Evolutionary conservation across 2,888 invertebrate genomes (phyloP).

Genomic region (Callinectes sapidus): DNA sequence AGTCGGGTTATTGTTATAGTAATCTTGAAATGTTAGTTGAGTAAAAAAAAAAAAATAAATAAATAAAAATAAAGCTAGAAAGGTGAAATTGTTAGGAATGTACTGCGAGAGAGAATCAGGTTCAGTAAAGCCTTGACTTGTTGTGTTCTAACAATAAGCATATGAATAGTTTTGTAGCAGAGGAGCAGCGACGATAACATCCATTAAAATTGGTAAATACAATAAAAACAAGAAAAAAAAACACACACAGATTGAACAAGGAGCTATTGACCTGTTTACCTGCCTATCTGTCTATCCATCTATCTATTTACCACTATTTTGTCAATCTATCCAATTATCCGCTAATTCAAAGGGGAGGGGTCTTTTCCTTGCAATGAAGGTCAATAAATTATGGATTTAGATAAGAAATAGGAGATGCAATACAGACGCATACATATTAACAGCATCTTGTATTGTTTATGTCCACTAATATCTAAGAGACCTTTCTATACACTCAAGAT

Average conservation of each 20-base stretch:
- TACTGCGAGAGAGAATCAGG: neutral
- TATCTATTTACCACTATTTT: neutral
- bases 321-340: neutral
- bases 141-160: neutral
- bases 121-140: neutral
- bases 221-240: neutral
- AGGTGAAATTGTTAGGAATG: neutral
- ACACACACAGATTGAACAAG: neutral
- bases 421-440: no score
- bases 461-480: no score
- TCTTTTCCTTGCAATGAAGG: neutral
- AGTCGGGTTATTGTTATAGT: neutral
- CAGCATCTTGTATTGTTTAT: no score
- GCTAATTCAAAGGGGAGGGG: neutral
- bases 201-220: neutral
- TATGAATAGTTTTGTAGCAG: neutral
- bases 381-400: neutral
- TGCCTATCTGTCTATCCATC: neutral
- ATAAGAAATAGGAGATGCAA: neutral
- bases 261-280: neutral
- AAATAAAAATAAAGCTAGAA: neutral
- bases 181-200: neutral
- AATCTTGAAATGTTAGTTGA: neutral
- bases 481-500: no score
- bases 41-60: neutral